Base-by-base conservation (phyloP, 1,140 invertebrate species). In the Tribolium madens region DNA sequence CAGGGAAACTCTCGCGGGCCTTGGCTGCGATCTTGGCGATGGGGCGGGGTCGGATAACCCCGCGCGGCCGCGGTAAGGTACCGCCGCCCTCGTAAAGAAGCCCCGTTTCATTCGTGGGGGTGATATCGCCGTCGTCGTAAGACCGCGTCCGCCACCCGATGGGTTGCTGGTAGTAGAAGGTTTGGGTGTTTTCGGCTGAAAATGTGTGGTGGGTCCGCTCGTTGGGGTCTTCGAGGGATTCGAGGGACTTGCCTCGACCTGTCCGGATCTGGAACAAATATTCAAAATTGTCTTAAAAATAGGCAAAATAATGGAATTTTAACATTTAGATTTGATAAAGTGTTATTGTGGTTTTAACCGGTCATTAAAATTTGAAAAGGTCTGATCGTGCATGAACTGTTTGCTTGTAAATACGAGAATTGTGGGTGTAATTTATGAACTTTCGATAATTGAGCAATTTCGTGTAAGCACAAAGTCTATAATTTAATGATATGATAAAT, bases 61-160 rank as follows among this genome's bases (percentile, higher is more conserved):
- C 92, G 82, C 95, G 89, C 1, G 95, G 96, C 76, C 96, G 91
- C 0, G 96, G 95, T 76, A 95, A 87, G 1, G 94, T 97, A 18
- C 95, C 94, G 3, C 95, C 95, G 77, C 88, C 87, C 83, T 91
- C 89, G 73, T 93, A 91, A 80, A 88, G 76, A 31, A 87, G 83
- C 0, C 88, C 88, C 13, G 87, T 88, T 86, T 96, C 94, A 83
- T 96, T 96, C 69, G 95, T 96, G 1, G 94, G 94, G 15, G 94
- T 96, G 50, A 96, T 92, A 85, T 96, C 95, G 13, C 94, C 95
- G 83, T 96, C 95, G 83, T 96, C 95, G 84, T 95, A 96, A 64
- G 93, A 94, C 73, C 94, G 90, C 26, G 89, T 88, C 77, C 95
- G 89, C 93, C 95, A 96, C 13, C 87, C 75, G 78, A 86, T 48